Evolutionary conservation across 2,113 vertebrate genomes (phyloP).

Genomic region (Gymnogyps californianus): DNA sequence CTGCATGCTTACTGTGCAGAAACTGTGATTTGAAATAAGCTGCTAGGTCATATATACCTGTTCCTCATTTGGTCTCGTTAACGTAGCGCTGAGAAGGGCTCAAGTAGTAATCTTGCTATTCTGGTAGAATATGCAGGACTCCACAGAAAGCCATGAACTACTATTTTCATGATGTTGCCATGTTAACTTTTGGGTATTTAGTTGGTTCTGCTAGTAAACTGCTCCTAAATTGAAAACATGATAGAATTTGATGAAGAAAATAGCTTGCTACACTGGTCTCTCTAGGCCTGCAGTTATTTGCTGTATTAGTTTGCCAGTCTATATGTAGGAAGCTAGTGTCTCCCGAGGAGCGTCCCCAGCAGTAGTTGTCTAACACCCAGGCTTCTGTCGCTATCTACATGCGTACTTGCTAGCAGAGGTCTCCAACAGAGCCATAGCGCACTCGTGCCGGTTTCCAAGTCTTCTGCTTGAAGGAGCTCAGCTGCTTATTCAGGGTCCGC

Average conservation of each 20-base stretch:
- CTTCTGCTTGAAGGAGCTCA: not conserved
- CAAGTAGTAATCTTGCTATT: not conserved
- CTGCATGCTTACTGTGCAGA: not conserved
- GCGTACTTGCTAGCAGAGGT: not conserved
- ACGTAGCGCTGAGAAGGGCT: not conserved
- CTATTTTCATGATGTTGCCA: not conserved
- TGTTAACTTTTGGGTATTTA: not conserved
- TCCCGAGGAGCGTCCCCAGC: not conserved
- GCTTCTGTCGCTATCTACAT: not conserved
- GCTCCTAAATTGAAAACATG: not conserved
- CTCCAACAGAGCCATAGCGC: not conserved
- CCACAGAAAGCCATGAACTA: not conserved
- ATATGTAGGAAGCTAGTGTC: not conserved
- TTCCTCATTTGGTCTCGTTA: not conserved
- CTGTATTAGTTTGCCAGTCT: not conserved
- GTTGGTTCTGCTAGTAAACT: not conserved
- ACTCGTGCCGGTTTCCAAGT: rapidly evolving
- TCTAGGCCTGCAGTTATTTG: not conserved
- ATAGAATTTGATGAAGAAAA: not conserved
- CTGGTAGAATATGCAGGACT: not conserved
- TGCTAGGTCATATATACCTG: not conserved
- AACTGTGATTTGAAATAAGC: not conserved
- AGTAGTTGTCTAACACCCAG: not conserved
- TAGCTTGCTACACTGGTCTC: not conserved
- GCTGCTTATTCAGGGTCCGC: not conserved